A percentile compares a stretch with the other conserved stretches of the same genome.
Evolutionary conservation across 1,140 invertebrate species (phyloP).

Genomic region (Drosophila lacertosa): DNA sequence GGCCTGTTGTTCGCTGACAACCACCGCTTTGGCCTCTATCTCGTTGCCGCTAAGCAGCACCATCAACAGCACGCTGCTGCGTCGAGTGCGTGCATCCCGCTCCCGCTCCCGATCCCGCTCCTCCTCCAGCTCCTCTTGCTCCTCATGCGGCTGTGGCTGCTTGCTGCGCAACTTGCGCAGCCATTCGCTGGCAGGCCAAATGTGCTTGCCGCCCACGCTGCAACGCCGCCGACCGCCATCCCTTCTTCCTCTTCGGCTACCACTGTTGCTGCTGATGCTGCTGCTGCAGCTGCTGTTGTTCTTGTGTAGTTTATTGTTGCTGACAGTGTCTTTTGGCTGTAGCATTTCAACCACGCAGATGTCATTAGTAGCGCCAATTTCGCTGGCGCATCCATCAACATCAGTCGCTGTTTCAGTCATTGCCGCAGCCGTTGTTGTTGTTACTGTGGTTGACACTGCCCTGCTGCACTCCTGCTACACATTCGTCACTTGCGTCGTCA

Average conservation of each 20-base stretch:
- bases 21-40: slow-evolving; percentile 68
- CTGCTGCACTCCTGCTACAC: slow-evolving; percentile 81
- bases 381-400: slow-evolving; percentile 63
- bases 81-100: slow-evolving; percentile 22
- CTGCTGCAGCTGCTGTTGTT: slow-evolving; percentile 1
- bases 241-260: slow-evolving; percentile 5
- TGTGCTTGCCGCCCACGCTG: slow-evolving; percentile 66
- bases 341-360: slow-evolving; percentile 68
- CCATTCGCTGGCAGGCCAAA: slow-evolving; percentile 69
- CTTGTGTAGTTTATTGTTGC: slow-evolving; percentile 17
- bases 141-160: neutral
- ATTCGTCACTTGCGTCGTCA: slow-evolving; percentile 83
- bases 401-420: slow-evolving; percentile 39
- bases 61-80: slow-evolving; percentile 67
- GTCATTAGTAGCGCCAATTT: slow-evolving; percentile 55
- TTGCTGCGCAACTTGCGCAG: slow-evolving; percentile 54
- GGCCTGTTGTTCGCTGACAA: slow-evolving; percentile 61
- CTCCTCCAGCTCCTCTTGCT: slow-evolving; percentile 26
- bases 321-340: slow-evolving; percentile 39
- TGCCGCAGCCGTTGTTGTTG: slow-evolving; percentile 24
- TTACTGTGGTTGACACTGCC: slow-evolving; percentile 49
- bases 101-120: slow-evolving; percentile 38
- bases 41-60: slow-evolving; percentile 64
- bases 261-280: slow-evolving; percentile 4
- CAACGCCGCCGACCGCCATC: slow-evolving; percentile 33